Conservation (phyloP, 2,113 vertebrate species). For the Beaufortia kweichowensis region DNA sequence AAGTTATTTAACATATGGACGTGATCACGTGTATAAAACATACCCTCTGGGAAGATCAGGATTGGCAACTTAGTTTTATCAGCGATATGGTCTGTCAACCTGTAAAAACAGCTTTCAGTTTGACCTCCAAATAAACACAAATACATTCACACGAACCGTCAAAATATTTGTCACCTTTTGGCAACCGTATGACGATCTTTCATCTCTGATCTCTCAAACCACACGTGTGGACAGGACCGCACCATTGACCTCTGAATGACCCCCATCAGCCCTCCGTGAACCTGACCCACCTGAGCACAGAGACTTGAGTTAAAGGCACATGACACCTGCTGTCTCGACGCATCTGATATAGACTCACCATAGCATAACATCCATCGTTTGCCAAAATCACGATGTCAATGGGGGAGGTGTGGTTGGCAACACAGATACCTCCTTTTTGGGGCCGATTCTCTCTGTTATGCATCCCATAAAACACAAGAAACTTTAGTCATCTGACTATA, state of each 20-base stretch:
- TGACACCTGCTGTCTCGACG: constrained; percentile 6
- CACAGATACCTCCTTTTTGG: constrained; percentile 93
- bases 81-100: constrained; percentile 84
- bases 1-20: too few relatives aligned
- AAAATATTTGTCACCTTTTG: constrained; percentile 74
- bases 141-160: neutral
- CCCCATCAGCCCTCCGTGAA: constrained; percentile 91
- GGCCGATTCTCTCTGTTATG: constrained; percentile 84
- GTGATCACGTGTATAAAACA: constrained; percentile 46
- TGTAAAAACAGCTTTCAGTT: constrained; percentile 53
- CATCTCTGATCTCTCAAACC: constrained; percentile 95
- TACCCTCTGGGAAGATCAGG: constrained; percentile 97
- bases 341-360: constrained; percentile 77
- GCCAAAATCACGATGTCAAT: constrained; percentile 93
- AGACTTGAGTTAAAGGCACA: neutral
- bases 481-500: constrained; percentile 7
- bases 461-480: constrained; percentile 11
- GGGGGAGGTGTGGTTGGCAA: constrained; percentile 94
- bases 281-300: constrained; percentile 86
- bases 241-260: constrained; percentile 90
- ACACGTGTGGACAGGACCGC: constrained; percentile 91
- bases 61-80: constrained; percentile 91
- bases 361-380: constrained; percentile 93
- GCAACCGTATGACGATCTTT: constrained; percentile 89
- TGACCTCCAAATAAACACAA: neutral